Evolutionary conservation across 2,888 invertebrate genomes (phyloP).

Genomic region (Prenolepis imparis): DNA sequence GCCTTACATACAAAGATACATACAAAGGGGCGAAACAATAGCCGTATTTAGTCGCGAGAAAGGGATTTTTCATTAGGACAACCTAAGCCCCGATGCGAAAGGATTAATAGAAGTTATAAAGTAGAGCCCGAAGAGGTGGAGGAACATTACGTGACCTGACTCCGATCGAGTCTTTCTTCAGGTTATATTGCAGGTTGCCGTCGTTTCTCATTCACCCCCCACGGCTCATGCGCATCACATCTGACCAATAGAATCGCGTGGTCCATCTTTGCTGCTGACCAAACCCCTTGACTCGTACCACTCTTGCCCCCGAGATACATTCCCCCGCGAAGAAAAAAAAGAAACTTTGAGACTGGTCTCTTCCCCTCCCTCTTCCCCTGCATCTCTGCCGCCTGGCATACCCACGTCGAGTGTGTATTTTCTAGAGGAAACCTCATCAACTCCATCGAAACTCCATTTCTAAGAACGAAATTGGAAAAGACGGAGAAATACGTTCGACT

Average conservation of each 20-base stretch:
- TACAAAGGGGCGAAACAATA: conserved; percentile 44
- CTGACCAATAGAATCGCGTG: conserved; percentile 86
- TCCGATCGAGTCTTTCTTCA: conserved; percentile 86
- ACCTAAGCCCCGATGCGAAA: conserved; percentile 81
- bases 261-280: conserved; percentile 85
- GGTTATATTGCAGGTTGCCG: conserved; percentile 85
- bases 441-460: conserved; percentile 78
- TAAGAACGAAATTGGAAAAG: conserved; percentile 77
- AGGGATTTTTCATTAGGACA: conserved; percentile 84
- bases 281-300: conserved; percentile 82
- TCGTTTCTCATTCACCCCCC: conserved; percentile 85
- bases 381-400: conserved; percentile 50
- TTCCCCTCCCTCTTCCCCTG: conserved; percentile 21
- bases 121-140: conserved; percentile 86
- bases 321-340: conserved; percentile 79
- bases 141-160: conserved; percentile 86
- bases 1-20: conserved; percentile 9
- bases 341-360: conserved; percentile 75
- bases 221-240: conserved; percentile 85
- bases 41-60: conserved; percentile 58
- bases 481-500: conserved; percentile 72
- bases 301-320: conserved; percentile 80
- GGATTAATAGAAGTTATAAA: conserved; percentile 87
- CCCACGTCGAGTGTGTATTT: conserved; percentile 75
- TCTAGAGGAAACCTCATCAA: conserved; percentile 78